These are phyloP conservation scores for Tineola bisselliella DNA, from an alignment of 2,888 invertebrate genomes.

Conservation along the genomic window DNA sequence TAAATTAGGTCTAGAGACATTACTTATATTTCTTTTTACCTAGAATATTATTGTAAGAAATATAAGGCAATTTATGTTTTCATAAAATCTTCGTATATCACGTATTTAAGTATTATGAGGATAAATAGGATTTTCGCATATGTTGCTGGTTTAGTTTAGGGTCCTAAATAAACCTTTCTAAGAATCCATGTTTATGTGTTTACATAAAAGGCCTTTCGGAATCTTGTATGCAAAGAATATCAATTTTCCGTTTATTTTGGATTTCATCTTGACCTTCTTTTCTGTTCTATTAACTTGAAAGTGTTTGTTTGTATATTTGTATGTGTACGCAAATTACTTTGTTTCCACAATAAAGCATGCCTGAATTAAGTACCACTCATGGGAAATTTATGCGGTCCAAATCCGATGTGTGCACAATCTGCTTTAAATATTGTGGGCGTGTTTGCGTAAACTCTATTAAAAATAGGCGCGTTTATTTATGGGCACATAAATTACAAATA, in stretches of 20 bases:
- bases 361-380: neutral
- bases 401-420: neutral
- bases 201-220: neutral
- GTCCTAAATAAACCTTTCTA: slow-evolving; percentile 3
- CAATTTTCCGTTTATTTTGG: neutral
- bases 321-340: neutral
- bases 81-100: neutral
- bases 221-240: slow-evolving; percentile 4
- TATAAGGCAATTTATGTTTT: no score
- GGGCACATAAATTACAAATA: neutral
- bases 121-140: slow-evolving; percentile 3
- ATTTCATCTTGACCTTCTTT: neutral
- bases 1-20: no score
- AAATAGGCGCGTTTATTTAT: neutral
- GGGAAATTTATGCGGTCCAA: neutral
- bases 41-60: no score
- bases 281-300: neutral
- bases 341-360: neutral
- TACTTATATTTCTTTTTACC: no score
- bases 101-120: neutral
- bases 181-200: slow-evolving; percentile 3
- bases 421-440: neutral
- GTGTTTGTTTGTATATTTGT: neutral
- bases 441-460: neutral
- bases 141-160: slow-evolving; percentile 3